Evolutionary conservation across 2,113 vertebrate genomes (phyloP), one percentile per base, ranked within the genome.

Genomic region (Rhinichthys klamathensis): DNA sequence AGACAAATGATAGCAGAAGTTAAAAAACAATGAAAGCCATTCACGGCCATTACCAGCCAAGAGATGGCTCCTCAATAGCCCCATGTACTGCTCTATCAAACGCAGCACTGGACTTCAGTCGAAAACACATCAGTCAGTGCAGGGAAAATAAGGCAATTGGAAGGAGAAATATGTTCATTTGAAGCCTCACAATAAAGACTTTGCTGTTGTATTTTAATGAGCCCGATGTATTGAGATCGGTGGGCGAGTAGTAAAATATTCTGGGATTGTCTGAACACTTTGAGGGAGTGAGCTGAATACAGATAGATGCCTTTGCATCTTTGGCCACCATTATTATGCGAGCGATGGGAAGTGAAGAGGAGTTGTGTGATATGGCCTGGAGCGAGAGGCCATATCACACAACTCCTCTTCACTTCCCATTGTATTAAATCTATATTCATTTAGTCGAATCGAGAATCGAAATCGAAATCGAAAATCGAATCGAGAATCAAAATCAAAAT

Each of bases 1-100:
- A 75, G 87, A 90, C 82, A 91, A 86, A 91, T 89, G 87, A 80
- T 88, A 91, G 90, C 87, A 80, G 85, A 89, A 83, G 56, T 60
- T 79, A 75, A 83, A 86, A 90, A 88, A 90, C 89, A 90, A 90
- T 80, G 85, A 85, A 80, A 16, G 63, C 82, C 85, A 88, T 90
- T 90, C 87, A 87, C 32, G 38, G 79, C 49, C 67, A 88, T 88
- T 89, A 86, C 77, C 65, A 78, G 78, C 73, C 13, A 58, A 88
- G 84, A 84, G 85, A 88, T 86, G 82, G 79, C 89, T 54, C 82
- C 84, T 88, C 89, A 88, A 81, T 51, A 78, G 83, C 61, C 56
- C 84, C 65, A 74, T 88, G 81, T 86, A 82, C 77, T 41, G 82
- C 82, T 84, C 63, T 70, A 82, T 82, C 80, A 84, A 60, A 82